Evolutionary conservation across 2,797 vertebrate species (phyloP), one percentile per base, ranked within the genome.

Genomic region (Dromococcyx pavoninus): DNA sequence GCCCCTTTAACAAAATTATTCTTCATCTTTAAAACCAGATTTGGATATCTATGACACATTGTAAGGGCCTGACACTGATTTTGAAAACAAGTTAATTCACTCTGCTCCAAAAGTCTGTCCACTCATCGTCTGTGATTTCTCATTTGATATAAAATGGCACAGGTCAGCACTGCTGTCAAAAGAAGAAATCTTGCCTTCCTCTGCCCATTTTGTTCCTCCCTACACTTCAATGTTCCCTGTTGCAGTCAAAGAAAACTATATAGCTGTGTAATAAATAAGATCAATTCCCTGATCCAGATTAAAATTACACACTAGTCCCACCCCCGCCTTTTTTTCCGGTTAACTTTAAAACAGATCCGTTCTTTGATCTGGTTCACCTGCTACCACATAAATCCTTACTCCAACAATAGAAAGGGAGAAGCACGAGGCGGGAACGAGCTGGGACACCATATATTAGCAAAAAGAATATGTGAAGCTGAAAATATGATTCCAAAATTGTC

Each of bases 21-120:
- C 94, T 88, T 91, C 39, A 30, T 79, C 46, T 90, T 93, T 94
- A 76, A 90, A 91, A 39, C 16, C 10, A 70, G 51, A 82, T 90
- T 94, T 78, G 18, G 35, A 88, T 95, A 72, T 64, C 80, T 70
- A 22, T 90, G 83, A 93, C 86, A 44, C 39, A 91, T 83, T 77
- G 32, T 82, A 66, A 86, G 74, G 51, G 53, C 39, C 77, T 95
- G 86, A 90, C 91, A 79, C 77, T 95, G 81, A 95, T 96, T 95
- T 79, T 81, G 71, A 81, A 56, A 91, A 56, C 76, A 90, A 54
- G 16, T 88, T 94, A 51, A 94, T 93, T 81, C 39, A n/a, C 70
- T 56, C 22, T 84, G 58, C 70, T 90, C 60, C 43, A 81, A 33
- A 94, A 95, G 46, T 84, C 91, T 81, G 70, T 76, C 51, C 7